Evolutionary conservation across 2,113 vertebrate genomes (phyloP).

Genomic region (Protobothrops mucrosquamatus): DNA sequence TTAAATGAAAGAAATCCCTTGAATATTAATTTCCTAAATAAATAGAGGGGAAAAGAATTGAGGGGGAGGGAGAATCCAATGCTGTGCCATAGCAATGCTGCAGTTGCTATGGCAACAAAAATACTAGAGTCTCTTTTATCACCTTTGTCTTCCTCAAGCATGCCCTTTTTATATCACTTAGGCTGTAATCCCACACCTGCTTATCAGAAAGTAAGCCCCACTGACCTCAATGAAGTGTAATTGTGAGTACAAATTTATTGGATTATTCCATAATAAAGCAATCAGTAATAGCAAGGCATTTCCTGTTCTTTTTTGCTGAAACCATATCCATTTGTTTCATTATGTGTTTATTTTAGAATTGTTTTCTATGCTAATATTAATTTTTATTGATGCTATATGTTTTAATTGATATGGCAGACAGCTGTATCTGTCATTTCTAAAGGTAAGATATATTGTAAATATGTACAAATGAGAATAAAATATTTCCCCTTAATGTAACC

Average conservation of each 20-base stretch:
- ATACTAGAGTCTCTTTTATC: conserved; percentile 72
- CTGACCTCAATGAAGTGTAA: neutral
- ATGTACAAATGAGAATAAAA: too few species aligned
- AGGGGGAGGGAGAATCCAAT: conserved; percentile 56
- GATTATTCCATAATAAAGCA: neutral
- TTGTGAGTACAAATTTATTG: neutral
- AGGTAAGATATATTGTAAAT: too few species aligned
- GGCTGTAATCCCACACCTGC: neutral
- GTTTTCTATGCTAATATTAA: neutral
- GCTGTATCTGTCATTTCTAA: too few species aligned
- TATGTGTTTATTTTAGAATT: conserved; percentile 4
- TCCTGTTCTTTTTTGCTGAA: conserved; percentile 41
- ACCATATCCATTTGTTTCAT: conserved; percentile 47
- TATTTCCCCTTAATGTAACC: too few species aligned
- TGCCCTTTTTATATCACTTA: conserved; percentile 58
- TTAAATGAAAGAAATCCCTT: conserved; percentile 30
- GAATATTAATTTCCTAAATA: conserved; percentile 55
- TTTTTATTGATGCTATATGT: neutral
- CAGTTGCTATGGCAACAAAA: conserved; percentile 72
- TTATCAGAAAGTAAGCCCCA: neutral
- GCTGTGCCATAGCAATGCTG: conserved; percentile 70
- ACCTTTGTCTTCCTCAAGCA: conserved; percentile 66
- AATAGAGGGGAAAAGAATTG: neutral
- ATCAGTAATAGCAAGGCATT: conserved; percentile 40
- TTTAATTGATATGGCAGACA: neutral